These are phyloP conservation scores for Parapristionchus giblindavisi DNA, from an alignment of 2,888 invertebrate species.

Conservation along the genomic window DNA sequence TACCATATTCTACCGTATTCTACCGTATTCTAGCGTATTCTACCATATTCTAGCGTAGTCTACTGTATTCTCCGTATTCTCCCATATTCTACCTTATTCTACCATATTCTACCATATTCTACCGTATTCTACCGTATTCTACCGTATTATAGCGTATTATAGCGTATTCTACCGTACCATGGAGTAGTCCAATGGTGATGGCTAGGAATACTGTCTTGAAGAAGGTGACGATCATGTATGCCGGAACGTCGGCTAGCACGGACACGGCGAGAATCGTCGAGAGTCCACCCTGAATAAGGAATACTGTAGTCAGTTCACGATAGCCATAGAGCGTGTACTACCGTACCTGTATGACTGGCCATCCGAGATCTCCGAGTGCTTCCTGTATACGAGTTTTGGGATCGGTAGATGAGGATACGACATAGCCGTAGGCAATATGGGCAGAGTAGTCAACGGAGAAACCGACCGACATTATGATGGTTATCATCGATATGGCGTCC, in stretches of 20 bases:
- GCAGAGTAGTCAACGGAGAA: slow-evolving; percentile 95
- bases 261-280: slow-evolving; percentile 89
- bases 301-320: neutral
- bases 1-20: too few species aligned
- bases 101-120: neutral
- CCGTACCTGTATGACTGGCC: slow-evolving; percentile 84
- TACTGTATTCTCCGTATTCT: neutral
- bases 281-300: slow-evolving; percentile 69
- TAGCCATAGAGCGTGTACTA: too few species aligned
- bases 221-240: slow-evolving; percentile 92
- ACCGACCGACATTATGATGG: slow-evolving; percentile 91
- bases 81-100: neutral
- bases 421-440: slow-evolving; percentile 66
- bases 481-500: slow-evolving; percentile 77
- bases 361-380: slow-evolving; percentile 83
- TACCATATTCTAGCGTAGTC: too few species aligned
- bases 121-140: neutral
- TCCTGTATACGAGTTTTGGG: slow-evolving; percentile 34
- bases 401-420: slow-evolving; percentile 49
- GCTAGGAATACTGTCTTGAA: slow-evolving; percentile 80
- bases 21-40: too few species aligned
- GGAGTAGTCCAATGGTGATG: slow-evolving; percentile 76
- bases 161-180: slow-evolving; percentile 76
- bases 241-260: slow-evolving; percentile 85
- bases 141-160: neutral